These are phyloP conservation scores for Muntiacus reevesi DNA, from an alignment of 2,113 vertebrate species.

Conservation along the genomic window DNA sequence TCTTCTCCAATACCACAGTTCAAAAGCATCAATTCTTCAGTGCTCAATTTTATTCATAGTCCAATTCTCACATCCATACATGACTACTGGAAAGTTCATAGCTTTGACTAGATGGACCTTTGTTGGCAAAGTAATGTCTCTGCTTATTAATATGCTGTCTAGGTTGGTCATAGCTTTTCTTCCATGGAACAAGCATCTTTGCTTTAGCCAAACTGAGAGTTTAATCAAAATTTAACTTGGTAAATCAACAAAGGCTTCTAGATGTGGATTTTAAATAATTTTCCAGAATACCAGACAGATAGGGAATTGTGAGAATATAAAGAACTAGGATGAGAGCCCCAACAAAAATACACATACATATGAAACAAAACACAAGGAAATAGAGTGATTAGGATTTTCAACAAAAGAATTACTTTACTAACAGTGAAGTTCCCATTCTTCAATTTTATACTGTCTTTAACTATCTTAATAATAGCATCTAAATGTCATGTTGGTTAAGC, in stretches of 20 bases:
- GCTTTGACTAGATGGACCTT: not conserved
- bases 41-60: not conserved
- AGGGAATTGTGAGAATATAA: not conserved
- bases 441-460: not conserved
- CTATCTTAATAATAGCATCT: not conserved
- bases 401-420: not conserved
- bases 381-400: not conserved
- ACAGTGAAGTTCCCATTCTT: not conserved
- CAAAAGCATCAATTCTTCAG: not conserved
- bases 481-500: not conserved
- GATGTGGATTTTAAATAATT: conserved; percentile 12
- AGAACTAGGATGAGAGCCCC: not conserved
- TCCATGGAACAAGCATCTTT: not conserved
- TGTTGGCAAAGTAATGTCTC: not conserved
- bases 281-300: not conserved
- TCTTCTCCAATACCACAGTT: not conserved
- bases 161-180: not conserved
- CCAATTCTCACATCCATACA: not conserved
- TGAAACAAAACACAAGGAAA: not conserved
- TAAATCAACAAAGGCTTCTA: not conserved
- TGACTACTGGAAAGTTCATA: not conserved
- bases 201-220: not conserved
- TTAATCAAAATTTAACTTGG: not conserved
- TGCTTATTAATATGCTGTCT: not conserved
- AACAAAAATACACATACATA: not conserved